A percentile compares a stretch with the other conserved stretches of the same genome.
phyloP scores from a whole-genome alignment of 2,113 vertebrate genomes.

The Strix uralensis region DNA sequence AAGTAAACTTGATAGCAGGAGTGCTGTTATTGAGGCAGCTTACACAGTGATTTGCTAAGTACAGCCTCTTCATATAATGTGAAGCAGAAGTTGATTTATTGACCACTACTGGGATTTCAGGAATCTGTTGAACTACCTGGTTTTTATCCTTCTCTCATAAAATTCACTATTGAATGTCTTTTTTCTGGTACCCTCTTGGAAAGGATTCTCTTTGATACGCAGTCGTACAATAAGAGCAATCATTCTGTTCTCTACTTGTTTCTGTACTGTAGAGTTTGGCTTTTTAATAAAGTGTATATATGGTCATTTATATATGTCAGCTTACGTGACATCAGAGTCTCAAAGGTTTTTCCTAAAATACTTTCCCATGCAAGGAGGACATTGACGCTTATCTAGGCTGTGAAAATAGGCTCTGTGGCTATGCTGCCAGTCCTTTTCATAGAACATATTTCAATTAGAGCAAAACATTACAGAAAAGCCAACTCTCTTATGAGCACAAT shows the following conservation, averaged over 20 bases:
- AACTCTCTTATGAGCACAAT: not conserved
- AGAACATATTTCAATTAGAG: not conserved
- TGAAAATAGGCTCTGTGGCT: not conserved
- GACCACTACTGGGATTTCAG: constrained; percentile 72
- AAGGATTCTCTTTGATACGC: constrained; percentile 43
- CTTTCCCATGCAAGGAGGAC: not conserved
- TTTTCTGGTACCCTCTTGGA: constrained; percentile 30
- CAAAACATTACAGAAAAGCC: not conserved
- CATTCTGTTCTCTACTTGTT: not conserved
- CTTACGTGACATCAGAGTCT: not conserved
- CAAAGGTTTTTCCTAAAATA: not conserved
- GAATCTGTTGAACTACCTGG: constrained; percentile 72
- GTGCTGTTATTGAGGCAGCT: constrained; percentile 75
- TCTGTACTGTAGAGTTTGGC: not conserved
- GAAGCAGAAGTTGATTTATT: constrained; percentile 76
- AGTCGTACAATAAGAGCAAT: not conserved
- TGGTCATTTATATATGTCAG: not conserved
- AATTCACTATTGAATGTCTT: constrained; percentile 42
- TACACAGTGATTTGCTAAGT: constrained; percentile 79
- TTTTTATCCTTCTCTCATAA: constrained; percentile 58
- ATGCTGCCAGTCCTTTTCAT: not conserved
- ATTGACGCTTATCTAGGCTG: not conserved
- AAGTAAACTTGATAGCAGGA: constrained; percentile 76
- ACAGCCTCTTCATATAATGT: constrained; percentile 76
- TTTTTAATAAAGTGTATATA: not conserved